Evolutionary conservation across 2,113 vertebrate genomes (phyloP).

Genomic region (Macrotus californicus): DNA sequence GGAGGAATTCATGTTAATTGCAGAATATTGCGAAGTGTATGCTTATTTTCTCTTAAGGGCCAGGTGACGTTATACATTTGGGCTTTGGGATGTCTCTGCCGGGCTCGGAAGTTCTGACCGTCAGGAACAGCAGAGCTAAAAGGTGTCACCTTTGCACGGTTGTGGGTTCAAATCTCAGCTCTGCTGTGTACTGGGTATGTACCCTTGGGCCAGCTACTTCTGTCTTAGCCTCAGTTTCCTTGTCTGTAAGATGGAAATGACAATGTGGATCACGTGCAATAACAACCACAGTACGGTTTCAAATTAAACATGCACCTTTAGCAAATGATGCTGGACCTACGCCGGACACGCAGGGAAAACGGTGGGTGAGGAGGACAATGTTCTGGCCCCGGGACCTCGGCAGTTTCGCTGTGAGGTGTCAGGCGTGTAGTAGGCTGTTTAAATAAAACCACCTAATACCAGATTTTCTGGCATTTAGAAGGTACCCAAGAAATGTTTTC

Average conservation of each 20-base stretch:
- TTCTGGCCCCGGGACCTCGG: fast-evolving
- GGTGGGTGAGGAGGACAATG: fast-evolving
- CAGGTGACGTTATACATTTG: not conserved
- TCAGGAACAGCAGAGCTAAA: no score
- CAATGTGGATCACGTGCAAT: no score
- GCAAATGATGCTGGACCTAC: fast-evolving
- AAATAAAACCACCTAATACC: not conserved
- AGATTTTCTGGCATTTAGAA: not conserved
- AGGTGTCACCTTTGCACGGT: fast-evolving
- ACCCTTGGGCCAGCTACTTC: no score
- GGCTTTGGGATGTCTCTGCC: no score
- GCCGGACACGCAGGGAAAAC: fast-evolving
- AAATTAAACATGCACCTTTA: no score
- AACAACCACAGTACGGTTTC: not conserved
- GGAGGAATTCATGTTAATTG: not conserved
- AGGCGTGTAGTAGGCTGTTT: not conserved
- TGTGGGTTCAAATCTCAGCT: not conserved
- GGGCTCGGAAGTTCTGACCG: not conserved
- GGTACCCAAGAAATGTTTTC: not conserved
- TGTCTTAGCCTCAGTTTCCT: not conserved
- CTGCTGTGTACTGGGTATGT: fast-evolving
- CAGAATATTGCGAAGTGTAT: not conserved
- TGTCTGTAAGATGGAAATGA: not conserved
- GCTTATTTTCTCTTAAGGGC: not conserved
- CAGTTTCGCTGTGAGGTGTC: not conserved